phyloP scores from a whole-genome alignment of 2,113 vertebrate genomes.

The Brevimyrus niger region DNA sequence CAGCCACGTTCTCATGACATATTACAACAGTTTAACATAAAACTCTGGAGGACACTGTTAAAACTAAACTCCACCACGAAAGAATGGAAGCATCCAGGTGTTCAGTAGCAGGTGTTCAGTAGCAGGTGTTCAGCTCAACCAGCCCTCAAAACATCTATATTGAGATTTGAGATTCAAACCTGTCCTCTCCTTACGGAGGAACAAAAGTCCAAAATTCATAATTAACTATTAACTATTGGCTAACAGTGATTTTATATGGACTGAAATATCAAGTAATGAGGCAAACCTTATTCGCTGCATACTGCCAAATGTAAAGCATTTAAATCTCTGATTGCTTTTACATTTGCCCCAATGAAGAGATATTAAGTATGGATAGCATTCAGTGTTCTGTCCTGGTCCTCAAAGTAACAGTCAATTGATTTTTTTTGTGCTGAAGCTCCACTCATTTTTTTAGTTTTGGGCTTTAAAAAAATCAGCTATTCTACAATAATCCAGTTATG shows the following conservation, averaged over 20 bases:
- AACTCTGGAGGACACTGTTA: neutral
- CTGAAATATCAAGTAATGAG: neutral
- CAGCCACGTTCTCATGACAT: neutral
- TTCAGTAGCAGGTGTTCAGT: neutral
- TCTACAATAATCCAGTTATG: neutral
- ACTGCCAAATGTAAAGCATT: neutral
- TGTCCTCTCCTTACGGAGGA: neutral
- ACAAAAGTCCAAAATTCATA: neutral
- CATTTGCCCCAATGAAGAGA: neutral
- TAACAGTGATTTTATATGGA: neutral
- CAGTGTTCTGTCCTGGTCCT: neutral
- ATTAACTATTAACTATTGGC: neutral
- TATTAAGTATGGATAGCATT: neutral
- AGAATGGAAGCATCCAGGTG: neutral
- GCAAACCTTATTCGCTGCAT: neutral
- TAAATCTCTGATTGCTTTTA: neutral
- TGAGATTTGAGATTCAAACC: neutral
- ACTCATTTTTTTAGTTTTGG: neutral
- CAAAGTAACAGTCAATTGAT: neutral
- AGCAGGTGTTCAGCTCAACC: neutral
- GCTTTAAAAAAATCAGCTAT: neutral
- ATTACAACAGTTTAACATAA: neutral
- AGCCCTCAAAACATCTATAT: neutral
- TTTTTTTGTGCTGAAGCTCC: neutral
- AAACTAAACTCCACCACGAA: neutral